Base-by-base conservation (phyloP, 1,140 invertebrate species). In the Atta texana region DNA sequence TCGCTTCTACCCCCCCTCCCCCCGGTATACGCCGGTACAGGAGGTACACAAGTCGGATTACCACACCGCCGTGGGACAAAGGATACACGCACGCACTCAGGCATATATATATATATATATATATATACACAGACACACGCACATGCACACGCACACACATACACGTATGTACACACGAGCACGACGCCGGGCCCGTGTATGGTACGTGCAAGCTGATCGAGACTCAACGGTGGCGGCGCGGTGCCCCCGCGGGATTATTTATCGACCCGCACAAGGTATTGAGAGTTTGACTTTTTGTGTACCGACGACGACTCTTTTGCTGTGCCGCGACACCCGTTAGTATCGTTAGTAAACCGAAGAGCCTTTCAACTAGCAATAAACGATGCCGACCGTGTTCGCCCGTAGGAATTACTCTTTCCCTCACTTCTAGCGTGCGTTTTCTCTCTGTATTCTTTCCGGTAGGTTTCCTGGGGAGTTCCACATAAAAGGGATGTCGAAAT, bases 31-130 rank as follows among this genome's bases (percentile, higher is more conserved):
- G 34, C 66, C 64, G 64, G 66, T 12, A 10, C 34, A 18, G 72
- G 74, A 84, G 88, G 55, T 57, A 80, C 77, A 63, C 49, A 44
- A 44, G 69, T 84, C 51, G 68, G 69, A 76, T 90, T 87, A 89
- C 87, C 88, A 78, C 44, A 78, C 24, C 77, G 64, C 72, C 88
- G 88, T 90, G 91, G 91, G 90, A 92, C 88, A 92, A 93, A 93
- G 91, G 91, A 92, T 92, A 92, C 89, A 77, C 86, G 88, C 88
- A 44, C 39, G 14, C 68, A 68, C 57, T 44, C 7, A 21, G 28
- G 0, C 28, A 31, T 31, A 31, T 31, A 31, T 31, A 28, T 28
- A 28, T 28, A 28, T 28, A 31, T 31, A 31, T 24, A 24, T 24
- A 24, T 24, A 24, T 24, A 24, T 24, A 24, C 28, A 3, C 10